Evolutionary conservation across 2,797 vertebrate species (phyloP), one percentile per base, ranked within the genome.

Genomic region (Neostethus bicornis): DNA sequence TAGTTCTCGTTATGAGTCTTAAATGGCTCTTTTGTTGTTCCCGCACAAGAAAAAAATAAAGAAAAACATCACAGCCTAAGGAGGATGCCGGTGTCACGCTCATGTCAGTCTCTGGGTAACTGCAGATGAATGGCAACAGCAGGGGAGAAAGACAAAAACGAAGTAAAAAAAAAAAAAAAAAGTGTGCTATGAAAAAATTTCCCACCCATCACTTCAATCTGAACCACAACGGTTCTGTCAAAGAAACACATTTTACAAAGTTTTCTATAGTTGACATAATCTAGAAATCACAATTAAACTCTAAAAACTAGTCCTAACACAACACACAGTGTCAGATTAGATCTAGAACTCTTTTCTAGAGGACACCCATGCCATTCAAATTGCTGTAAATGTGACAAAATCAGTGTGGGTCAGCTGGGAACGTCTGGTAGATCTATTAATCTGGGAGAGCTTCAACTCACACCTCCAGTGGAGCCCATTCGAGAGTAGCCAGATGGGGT

Each of bases 11-110:
- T 85, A 76, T 55, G 60, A 77, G 73, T 75, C 72, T 67, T 73
- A 84, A 85, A 84, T 75, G 61, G 51, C 48, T 75, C 75, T 80
- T 85, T 84, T 86, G 78, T 86, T 87, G 77, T 79, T 79, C 75
- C 73, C 59, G 59, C 81, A 66, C 68, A 52, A 65, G 66, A 43
- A 76, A 55, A 61, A 69, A 51, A 14, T n/a, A n/a, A 61, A 53
- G 55, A 39, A 49, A 67, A 58, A 69, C 71, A 82, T 81, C 74
- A 82, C 53, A 85, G 76, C 61, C 48, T 54, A 43, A 71, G 61
- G 70, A 77, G 72, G 71, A 62, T 73, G 72, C 80, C 75, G 77
- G 73, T 78, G 81, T 80, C 77, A 79, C 47, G 75, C 68, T 72
- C 64, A 17, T 77, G 77, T 86, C 87, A 81, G 59, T 81, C 77